Evolutionary conservation across 2,113 vertebrate species (phyloP).

Genomic region (Leucopsar rothschildi): DNA sequence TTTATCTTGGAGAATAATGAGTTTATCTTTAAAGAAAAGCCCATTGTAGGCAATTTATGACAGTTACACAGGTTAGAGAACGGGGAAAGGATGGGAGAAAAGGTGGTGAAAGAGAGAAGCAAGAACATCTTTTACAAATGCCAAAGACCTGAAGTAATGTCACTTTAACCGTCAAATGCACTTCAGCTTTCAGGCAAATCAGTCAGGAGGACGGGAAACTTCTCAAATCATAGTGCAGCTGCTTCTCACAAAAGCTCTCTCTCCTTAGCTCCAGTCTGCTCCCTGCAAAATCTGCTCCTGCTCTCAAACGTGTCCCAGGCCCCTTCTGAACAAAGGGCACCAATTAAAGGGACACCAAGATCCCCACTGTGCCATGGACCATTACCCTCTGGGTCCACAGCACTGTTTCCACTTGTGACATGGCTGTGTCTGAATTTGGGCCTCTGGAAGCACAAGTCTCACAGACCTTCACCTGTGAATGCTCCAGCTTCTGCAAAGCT

Average conservation of each 20-base stretch:
- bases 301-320: fast-evolving
- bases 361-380: fast-evolving
- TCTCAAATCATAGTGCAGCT: fast-evolving
- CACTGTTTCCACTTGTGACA: not conserved
- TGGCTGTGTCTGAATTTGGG: not conserved
- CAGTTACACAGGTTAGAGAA: not conserved
- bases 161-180: not conserved
- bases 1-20: not conserved
- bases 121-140: not conserved
- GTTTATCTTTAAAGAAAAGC: not conserved
- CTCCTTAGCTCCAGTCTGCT: not conserved
- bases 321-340: not conserved
- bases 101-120: not conserved
- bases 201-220: not conserved
- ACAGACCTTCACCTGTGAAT: not conserved
- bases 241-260: not conserved
- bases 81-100: not conserved
- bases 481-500: not conserved
- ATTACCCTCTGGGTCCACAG: not conserved
- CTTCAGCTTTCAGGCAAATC: slow-evolving; percentile 11
- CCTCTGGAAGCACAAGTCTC: not conserved
- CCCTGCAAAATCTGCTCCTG: not conserved
- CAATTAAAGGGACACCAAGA: not conserved
- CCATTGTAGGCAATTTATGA: not conserved
- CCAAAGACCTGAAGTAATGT: not conserved